Evolutionary conservation across 92 coral and sea anemone genomes (phyloP).

Genomic region (Plumapathes pennacea): DNA sequence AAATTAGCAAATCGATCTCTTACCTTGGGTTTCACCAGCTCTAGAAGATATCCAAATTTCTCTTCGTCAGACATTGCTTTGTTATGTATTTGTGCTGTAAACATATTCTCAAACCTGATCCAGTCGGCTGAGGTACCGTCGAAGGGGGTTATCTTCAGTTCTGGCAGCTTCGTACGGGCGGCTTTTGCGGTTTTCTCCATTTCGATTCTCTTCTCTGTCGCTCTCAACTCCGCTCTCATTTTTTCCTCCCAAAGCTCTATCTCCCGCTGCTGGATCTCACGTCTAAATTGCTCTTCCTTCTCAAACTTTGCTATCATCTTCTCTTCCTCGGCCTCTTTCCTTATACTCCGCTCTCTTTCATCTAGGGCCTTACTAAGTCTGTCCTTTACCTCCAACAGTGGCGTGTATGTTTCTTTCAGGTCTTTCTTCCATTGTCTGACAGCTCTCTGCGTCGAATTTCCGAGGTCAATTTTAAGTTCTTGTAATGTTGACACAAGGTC

Average conservation of each 20-base stretch:
- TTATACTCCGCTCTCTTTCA: conserved; percentile 3
- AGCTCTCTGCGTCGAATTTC: conserved; percentile 28
- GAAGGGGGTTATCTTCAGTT: conserved; percentile 51
- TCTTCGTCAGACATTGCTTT: conserved; percentile 18
- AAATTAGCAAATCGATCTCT: conserved; percentile 29
- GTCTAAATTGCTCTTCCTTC: conserved; percentile 43
- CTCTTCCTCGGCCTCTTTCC: conserved; percentile 24
- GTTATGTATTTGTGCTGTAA: conserved; percentile 35
- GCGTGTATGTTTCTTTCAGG: conserved; percentile 33
- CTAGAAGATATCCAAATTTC: conserved; percentile 36
- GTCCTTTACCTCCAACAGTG: conserved; percentile 26
- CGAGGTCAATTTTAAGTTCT: conserved; percentile 46
- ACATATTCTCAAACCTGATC: conserved; percentile 61
- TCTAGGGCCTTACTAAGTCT: conserved; percentile 17
- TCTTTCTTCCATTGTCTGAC: conserved; percentile 53
- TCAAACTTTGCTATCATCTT: conserved; percentile 19
- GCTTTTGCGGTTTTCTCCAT: conserved; percentile 29
- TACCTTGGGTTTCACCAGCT: conserved; percentile 27
- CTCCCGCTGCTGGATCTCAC: conserved; percentile 42
- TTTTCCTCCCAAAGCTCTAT: conserved; percentile 39
- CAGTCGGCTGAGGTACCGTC: conserved; percentile 48
- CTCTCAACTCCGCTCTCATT: conserved; percentile 28
- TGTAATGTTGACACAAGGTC: conserved; percentile 39
- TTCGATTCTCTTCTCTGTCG: conserved; percentile 30
- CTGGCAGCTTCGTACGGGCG: conserved; percentile 32